Evolutionary conservation across 2,888 invertebrate genomes (phyloP).

Genomic region (Clostera curtula): DNA sequence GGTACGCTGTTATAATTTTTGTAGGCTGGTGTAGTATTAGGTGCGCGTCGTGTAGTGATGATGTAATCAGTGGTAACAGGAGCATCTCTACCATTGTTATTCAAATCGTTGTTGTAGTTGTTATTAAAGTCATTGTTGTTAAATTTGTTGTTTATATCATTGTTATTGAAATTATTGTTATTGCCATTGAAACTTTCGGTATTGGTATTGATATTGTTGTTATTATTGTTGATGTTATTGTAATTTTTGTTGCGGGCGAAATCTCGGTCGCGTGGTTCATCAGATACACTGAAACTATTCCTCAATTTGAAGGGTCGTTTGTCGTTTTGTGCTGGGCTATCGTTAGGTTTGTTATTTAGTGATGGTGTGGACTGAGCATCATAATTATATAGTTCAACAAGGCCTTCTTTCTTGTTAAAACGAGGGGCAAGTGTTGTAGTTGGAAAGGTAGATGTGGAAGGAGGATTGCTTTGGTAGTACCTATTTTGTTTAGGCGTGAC

Average conservation of each 20-base stretch:
- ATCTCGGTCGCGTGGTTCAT: conserved; percentile 40
- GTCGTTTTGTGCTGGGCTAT: conserved; percentile 46
- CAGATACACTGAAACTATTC: conserved; percentile 53
- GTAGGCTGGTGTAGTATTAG: conserved; percentile 44
- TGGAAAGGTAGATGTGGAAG: conserved; percentile 41
- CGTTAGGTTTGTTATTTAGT: too few relatives aligned
- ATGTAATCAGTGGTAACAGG: conserved; percentile 32
- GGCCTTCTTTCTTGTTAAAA: conserved; percentile 58
- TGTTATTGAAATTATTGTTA: conserved; percentile 34
- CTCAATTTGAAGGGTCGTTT: conserved; percentile 49
- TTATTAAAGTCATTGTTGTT: conserved; percentile 41
- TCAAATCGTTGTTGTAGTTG: conserved; percentile 33
- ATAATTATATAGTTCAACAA: conserved; percentile 61
- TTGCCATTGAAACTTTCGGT: too few relatives aligned
- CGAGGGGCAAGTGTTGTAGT: conserved; percentile 37
- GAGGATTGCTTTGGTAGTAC: conserved; percentile 38
- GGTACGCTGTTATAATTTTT: conserved; percentile 59
- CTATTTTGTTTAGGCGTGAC: conserved; percentile 55
- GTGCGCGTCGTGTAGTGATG: conserved; percentile 31
- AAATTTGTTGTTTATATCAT: conserved; percentile 23
- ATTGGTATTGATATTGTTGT: too few relatives aligned
- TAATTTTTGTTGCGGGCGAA: conserved; percentile 38
- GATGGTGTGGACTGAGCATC: conserved; percentile 57
- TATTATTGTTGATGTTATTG: conserved; percentile 29
- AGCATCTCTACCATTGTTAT: conserved; percentile 21